Conservation (phyloP, 1,140 invertebrate genomes). For the Heliconius melpomene region DNA sequence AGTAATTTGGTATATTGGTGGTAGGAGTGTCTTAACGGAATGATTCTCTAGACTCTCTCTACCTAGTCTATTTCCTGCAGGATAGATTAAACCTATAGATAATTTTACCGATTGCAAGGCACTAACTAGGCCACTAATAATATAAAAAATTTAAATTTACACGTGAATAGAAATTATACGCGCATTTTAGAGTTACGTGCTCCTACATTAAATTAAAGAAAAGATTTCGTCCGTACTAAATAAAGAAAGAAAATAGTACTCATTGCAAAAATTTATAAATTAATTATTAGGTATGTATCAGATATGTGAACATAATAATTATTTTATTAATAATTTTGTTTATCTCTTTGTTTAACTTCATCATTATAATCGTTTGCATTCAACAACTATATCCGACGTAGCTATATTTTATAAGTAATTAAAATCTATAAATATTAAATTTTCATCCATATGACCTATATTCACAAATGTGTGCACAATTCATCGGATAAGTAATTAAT, state of each 20-base stretch:
- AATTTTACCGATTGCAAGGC: not conserved
- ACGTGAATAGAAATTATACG: not conserved
- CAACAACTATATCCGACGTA: not conserved
- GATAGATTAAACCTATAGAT: too few relatives aligned
- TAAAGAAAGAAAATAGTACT: too few relatives aligned
- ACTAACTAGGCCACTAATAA: not conserved
- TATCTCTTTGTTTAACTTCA: not conserved
- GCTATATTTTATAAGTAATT: not conserved
- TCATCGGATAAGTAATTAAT: slow-evolving; percentile 6
- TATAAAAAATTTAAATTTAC: not conserved
- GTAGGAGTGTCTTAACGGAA: too few relatives aligned
- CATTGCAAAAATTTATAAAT: too few relatives aligned
- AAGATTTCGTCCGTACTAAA: too few relatives aligned
- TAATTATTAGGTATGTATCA: too few relatives aligned
- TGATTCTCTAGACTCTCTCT: too few relatives aligned
- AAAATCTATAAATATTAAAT: not conserved
- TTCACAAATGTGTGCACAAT: not conserved
- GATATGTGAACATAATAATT: too few relatives aligned
- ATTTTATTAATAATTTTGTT: too few relatives aligned
- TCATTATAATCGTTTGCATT: not conserved
- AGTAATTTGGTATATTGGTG: too few relatives aligned
- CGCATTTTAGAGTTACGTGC: too few relatives aligned
- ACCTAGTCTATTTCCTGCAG: too few relatives aligned
- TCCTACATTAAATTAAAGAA: not conserved
- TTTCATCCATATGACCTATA: not conserved